Evolutionary conservation across 2,888 invertebrate genomes (phyloP).

Genomic region (Helobdella robusta): DNA sequence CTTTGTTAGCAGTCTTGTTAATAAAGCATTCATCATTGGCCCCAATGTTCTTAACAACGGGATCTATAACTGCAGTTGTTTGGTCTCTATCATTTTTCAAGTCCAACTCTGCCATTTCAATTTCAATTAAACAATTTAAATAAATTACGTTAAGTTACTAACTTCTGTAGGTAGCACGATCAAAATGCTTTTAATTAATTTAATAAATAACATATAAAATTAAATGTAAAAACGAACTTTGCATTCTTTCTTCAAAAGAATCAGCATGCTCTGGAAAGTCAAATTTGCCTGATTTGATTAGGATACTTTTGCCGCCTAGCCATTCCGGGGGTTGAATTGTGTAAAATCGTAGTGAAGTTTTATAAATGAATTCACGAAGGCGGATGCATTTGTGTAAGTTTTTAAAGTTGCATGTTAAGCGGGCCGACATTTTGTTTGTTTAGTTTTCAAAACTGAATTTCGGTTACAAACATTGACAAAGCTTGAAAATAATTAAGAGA

Average conservation of each 20-base stretch:
- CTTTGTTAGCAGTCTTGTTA: constrained; percentile 7
- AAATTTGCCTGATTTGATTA: constrained; percentile 1
- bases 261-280: constrained; percentile 23
- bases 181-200: not conserved
- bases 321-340: constrained; percentile 30
- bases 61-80: not conserved
- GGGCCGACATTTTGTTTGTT: too few relatives aligned
- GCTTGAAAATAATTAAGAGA: too few relatives aligned
- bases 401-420: too few relatives aligned
- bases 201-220: not conserved
- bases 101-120: not conserved
- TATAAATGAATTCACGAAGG: not conserved
- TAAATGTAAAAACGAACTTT: constrained; percentile 11
- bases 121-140: constrained; percentile 1
- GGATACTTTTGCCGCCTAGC: constrained; percentile 28
- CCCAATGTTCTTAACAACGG: not conserved
- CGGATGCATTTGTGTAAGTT: too few relatives aligned
- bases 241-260: constrained; percentile 26
- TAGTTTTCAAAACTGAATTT: too few relatives aligned
- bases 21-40: not conserved
- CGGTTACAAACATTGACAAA: too few relatives aligned
- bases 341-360: constrained; percentile 13
- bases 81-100: not conserved
- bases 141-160: not conserved
- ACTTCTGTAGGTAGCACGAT: not conserved